Evolutionary conservation across 2,888 invertebrate species (phyloP).

Genomic region (Drosophila atroscutellata): DNA sequence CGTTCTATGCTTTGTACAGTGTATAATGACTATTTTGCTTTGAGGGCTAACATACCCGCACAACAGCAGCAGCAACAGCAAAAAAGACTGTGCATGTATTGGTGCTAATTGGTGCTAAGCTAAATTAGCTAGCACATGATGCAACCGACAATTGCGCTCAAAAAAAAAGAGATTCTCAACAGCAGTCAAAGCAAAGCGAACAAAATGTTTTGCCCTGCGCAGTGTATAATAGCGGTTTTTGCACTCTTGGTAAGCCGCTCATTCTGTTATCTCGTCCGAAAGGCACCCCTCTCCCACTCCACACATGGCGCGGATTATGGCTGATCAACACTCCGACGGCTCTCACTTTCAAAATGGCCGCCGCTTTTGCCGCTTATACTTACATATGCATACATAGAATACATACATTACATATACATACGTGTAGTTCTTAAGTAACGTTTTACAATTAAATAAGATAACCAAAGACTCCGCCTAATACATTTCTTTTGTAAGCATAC

Average conservation of each 20-base stretch:
- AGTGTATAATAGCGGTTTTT: neutral
- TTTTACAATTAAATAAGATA: conserved; percentile 61
- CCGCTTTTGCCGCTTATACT: conserved; percentile 57
- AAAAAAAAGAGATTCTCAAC: neutral
- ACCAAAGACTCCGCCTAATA: conserved; percentile 75
- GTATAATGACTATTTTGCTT: neutral
- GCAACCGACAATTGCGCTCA: neutral
- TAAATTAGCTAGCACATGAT: neutral
- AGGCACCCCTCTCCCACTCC: neutral
- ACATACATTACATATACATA: conserved; percentile 15
- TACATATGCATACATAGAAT: conserved; percentile 8
- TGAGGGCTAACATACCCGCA: neutral
- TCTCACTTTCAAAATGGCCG: conserved; percentile 14
- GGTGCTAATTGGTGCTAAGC: neutral
- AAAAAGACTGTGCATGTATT: neutral
- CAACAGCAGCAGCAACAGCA: neutral
- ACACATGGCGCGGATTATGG: neutral
- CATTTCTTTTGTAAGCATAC: conserved; percentile 55
- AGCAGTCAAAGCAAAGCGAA: neutral
- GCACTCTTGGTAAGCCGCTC: neutral
- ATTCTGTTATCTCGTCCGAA: neutral
- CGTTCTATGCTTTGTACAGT: neutral
- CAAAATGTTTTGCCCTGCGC: neutral
- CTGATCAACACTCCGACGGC: neutral
- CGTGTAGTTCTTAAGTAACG: conserved; percentile 30